Evolutionary conservation across 1,140 invertebrate genomes (phyloP), one percentile per base, ranked within the genome.

Genomic region (Sarcophaga peregrina): DNA sequence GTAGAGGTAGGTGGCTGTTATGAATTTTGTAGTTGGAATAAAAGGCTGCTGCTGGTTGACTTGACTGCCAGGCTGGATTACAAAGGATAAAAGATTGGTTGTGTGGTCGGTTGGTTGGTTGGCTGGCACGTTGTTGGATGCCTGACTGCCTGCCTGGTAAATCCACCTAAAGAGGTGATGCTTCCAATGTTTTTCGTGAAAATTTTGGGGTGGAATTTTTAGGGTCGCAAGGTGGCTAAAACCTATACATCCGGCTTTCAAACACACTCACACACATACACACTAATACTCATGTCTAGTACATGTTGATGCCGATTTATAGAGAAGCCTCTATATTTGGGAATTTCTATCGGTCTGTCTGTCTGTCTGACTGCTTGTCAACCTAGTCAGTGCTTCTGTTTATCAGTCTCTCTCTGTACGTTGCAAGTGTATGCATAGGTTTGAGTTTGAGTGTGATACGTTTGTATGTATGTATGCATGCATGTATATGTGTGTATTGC

Each of bases 161-260:
- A 58, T 58, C 54, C 15, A 58, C 54, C 54, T 58, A 58, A 58
- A 58, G 54, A 58, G 54, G 54, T 58, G 52, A 11, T 11, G 54
- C 13, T 13, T 15, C 3, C 13, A 58, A 10, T 54, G 54, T 58
- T 52, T 8, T 52, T 52, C 8, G 54, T 58, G 54, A n/a, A 58
- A 58, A 58, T 13, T n/a, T 37, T 58, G 54, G 54, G 50, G 54
- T 58, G n/a, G 54, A 58, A 58, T 58, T n/a, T 58, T 58, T 58
- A 37, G 54, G 54, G 54, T 58, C 3, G 54, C 54, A 58, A 58
- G 54, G 54, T 58, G 54, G 54, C 54, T 13, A 15, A 58, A 58
- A 58, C 4, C 6, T 15, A n/a, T 58, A 58, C 2, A 58, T 13
- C 25, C 25, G 25, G 25, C 25, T 37, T 37, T 37, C 25, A 37